Evolutionary conservation across 2,888 invertebrate genomes (phyloP).

Genomic region (Callosobruchus maculatus): DNA sequence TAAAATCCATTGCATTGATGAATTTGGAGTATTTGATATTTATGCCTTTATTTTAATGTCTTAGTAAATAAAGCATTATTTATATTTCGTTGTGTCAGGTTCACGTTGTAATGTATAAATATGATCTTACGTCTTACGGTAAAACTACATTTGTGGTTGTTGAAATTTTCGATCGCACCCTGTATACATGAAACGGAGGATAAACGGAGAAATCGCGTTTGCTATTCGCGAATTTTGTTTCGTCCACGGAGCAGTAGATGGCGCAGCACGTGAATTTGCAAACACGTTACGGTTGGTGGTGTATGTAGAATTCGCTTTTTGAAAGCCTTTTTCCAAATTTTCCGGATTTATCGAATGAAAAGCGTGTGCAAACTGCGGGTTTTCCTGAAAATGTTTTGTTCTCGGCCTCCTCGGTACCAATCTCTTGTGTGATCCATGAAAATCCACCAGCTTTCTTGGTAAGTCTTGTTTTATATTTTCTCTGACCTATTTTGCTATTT

Average conservation of each 20-base stretch:
- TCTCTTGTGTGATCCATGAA: background rate
- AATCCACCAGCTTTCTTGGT: background rate
- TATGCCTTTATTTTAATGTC: too few species aligned
- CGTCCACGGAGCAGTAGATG: constrained; percentile 16
- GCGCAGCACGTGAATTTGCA: constrained; percentile 21
- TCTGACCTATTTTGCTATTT: constrained; percentile 30
- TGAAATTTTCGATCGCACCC: background rate
- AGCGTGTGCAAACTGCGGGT: background rate
- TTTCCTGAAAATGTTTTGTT: background rate
- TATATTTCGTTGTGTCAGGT: too few species aligned
- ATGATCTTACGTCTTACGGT: too few species aligned
- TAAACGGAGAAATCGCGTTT: background rate
- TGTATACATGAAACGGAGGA: too few species aligned
- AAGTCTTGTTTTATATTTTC: constrained; percentile 17
- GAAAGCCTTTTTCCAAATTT: constrained; percentile 14
- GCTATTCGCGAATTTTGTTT: constrained; percentile 19
- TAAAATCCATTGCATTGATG: too few species aligned
- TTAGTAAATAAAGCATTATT: too few species aligned
- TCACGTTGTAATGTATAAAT: too few species aligned
- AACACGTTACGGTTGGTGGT: constrained; percentile 10
- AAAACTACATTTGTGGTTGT: too few species aligned
- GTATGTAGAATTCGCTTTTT: constrained; percentile 18
- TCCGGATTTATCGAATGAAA: constrained; percentile 3
- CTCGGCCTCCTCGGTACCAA: background rate
- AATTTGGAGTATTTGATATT: too few species aligned